Evolutionary conservation across 2,113 vertebrate species (phyloP), one percentile per base, ranked within the genome.

Genomic region (Zosterops hypoxanthus): DNA sequence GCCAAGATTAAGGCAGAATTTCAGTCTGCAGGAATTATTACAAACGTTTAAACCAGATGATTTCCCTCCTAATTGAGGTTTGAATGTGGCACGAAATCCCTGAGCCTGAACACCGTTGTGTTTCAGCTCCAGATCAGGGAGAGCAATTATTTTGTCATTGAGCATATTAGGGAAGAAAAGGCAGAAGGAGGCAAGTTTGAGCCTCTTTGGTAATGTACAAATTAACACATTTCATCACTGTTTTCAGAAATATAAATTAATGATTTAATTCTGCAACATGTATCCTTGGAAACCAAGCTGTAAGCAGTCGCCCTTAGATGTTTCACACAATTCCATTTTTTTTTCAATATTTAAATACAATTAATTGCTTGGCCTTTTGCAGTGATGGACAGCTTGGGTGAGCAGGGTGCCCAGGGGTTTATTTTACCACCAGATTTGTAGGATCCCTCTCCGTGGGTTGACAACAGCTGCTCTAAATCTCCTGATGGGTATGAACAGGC

Each of bases 221-320:
- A 96, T 96, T 88, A 97, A 91, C 75, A 93, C 69, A 84, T 72
- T 85, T 88, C 96, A 88, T 59, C 90, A 66, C 69, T 11, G 2
- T 89, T 90, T 91, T 79, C 78, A 94, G 94, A 95, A 96, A 95
- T 87, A 96, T 86, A 95, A 96, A 91, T 70, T 75, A 63, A 92
- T 95, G 90, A 96, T 82, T 88, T 85, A 68, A 89, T 87, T 94
- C 95, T 92, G 93, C 86, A 63, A 77, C 31, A 49, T 1, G 82
- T 55, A 88, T 56, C 92, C 90, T 59, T 96, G 96, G 96, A 95
- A 96, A 98, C 87, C 61, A 24, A 69, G 87, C 78, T 92, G 89
- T 56, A 89, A 95, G 94, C 83, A 60, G 88, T 41, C 17, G 3
- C 53, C 90, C 88, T n/a, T 47, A 63, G 88, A 82, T 39, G 64